Base-by-base conservation (phyloP, 2,797 vertebrate species). In the Cuculus canorus region DNA sequence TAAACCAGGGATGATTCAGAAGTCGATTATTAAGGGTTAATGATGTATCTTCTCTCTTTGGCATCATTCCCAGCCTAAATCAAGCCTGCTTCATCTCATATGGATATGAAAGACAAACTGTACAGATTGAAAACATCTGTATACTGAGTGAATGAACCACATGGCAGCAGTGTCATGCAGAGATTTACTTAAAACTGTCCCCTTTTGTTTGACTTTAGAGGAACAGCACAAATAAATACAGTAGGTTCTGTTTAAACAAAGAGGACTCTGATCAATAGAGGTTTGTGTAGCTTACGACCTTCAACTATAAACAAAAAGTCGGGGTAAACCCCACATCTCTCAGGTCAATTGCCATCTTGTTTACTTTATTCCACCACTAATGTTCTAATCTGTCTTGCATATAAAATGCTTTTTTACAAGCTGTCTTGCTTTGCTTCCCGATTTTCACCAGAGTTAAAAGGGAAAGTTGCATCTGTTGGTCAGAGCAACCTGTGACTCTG, bases 121-220 rank as follows among this genome's bases (percentile, higher is more conserved):
- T 96, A 97, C 97, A 98, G 98, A 98, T 98, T 98, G 97, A 96
- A 98, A 99, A 98, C 98, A 99, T 98, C 98, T 99, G 98, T 98
- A 97, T 95, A 88, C 93, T 37, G 95, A 97, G 97, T 88, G 96
- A 97, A 96, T 93, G 97, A 97, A 97, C 96, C 97, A 95, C 97
- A 98, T 95, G 97, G 93, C 97, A 98, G 96, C 86, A 91, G 86
- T 98, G 95, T 98, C 97, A 97, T 81, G 97, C 96, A 79, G 97
- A 93, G 96, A 96, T 97, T 97, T 96, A 96, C 97, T 98, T 96
- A 90, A 81, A 97, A 97, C 91, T 86, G 88, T 97, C 96, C 97
- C 96, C 96, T 97, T 98, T 98, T 97, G 98, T 98, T 98, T 98
- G 98, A 97, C 97, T 98, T 97, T 95, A 95, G 96, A 94, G 79